phyloP scores from a whole-genome alignment of 2,113 vertebrate genomes.

The Indicator indicator region DNA sequence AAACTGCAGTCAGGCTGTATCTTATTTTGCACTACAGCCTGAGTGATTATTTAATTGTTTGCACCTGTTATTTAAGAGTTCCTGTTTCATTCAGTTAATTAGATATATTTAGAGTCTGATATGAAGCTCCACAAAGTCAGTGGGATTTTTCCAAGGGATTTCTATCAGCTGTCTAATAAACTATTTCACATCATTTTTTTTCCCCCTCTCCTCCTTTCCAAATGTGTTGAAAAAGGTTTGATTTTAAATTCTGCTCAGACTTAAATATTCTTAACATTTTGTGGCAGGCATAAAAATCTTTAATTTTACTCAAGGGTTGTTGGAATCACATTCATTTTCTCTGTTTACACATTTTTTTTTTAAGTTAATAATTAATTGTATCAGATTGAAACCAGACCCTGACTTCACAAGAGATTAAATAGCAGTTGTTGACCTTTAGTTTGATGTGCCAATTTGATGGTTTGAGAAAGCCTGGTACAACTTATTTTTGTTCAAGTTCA shows the following conservation, averaged over 20 bases:
- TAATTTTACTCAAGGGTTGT: not conserved
- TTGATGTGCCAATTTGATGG: not conserved
- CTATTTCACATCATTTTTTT: not conserved
- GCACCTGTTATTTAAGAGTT: conserved; percentile 33
- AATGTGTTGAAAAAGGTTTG: not conserved
- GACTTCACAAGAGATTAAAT: conserved; percentile 27
- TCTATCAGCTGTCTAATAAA: not conserved
- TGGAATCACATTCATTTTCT: not conserved
- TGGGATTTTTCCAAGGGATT: not conserved
- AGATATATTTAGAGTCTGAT: not conserved
- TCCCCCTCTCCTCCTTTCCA: not conserved
- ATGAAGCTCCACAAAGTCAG: not conserved
- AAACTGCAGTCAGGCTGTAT: not conserved
- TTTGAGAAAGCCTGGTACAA: not conserved
- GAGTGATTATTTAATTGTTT: conserved; percentile 42
- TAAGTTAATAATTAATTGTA: conserved; percentile 48
- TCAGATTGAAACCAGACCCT: not conserved
- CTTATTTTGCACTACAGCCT: not conserved
- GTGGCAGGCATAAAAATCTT: not conserved
- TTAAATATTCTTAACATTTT: not conserved
- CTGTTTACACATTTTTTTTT: not conserved
- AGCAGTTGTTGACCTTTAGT: conserved; percentile 61
- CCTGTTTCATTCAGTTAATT: conserved; percentile 23
- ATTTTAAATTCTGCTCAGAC: not conserved
- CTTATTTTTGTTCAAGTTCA: not conserved